Evolutionary conservation across 2,113 vertebrate genomes (phyloP).

Genomic region (Macaca fascicularis): DNA sequence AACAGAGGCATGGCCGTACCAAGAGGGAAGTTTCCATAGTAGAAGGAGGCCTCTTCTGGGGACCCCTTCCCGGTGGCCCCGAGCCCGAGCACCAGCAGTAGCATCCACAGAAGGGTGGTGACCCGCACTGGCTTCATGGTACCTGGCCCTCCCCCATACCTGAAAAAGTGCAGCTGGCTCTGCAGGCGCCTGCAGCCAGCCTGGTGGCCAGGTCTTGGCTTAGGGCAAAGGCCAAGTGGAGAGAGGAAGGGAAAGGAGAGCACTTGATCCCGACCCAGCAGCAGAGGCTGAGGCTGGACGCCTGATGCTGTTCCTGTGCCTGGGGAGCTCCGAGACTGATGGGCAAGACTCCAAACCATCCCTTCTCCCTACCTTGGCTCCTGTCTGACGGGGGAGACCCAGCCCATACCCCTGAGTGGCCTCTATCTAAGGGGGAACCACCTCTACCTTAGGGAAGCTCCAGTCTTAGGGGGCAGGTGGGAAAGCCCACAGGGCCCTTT

Average conservation of each 20-base stretch:
- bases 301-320: accelerated
- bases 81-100: conserved; percentile 84
- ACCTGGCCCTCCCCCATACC: conserved; percentile 33
- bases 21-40: conserved; percentile 94
- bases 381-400: not conserved
- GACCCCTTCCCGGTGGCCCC: conserved; percentile 86
- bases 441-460: not conserved
- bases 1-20: conserved; percentile 80
- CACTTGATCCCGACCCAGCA: not conserved
- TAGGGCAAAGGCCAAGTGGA: not conserved
- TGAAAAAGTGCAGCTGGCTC: not conserved
- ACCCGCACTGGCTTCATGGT: conserved; percentile 41
- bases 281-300: not conserved
- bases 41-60: conserved; percentile 94
- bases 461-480: not conserved
- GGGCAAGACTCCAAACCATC: not conserved
- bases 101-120: conserved; percentile 81
- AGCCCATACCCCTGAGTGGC: not conserved
- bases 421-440: not conserved
- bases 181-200: not conserved
- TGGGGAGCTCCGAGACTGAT: not conserved
- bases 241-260: accelerated
- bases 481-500: not conserved
- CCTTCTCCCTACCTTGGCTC: not conserved
- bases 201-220: not conserved